Base-by-base conservation (phyloP, 2,113 vertebrate genomes). In the Calonectris borealis region DNA sequence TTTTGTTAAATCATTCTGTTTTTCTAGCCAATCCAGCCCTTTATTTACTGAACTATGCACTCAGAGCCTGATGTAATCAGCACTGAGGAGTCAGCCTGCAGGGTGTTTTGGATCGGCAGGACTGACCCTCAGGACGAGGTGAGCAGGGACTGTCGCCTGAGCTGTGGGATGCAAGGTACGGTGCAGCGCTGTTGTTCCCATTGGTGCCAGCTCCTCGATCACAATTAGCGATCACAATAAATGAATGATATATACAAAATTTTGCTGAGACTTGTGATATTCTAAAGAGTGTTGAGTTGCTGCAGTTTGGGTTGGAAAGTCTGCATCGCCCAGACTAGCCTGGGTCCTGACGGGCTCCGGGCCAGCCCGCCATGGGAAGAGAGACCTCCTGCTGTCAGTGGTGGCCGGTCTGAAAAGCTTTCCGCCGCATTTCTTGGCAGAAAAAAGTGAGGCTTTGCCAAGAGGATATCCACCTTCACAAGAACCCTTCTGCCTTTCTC, bases 1-100 rank as follows among this genome's bases (percentile, higher is more conserved):
- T 38, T 92, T 77, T 70, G 42, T 80, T 80, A 88, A 93, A 85
- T 40, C 12, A 32, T n/a, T 81, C 54, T 60, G 25, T 21, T 93
- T 91, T 72, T 62, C 69, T 52, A 83, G 20, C 25, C 54, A 76
- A 48, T 66, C n/a, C 34, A 52, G 16, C 18, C 24, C 26, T 73
- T 73, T 80, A 54, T 70, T 91, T 91, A 42, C 42, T 51, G 36
- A 70, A 19, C 52, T 77, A 13, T 5, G 2, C 80, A 58, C 66
- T 70, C 58, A 82, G 52, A 83, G 8, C 38, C 34, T 57, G 49
- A 49, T 31, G 52, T 62, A 84, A 68, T 71, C 17, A 48, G 31
- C 51, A 34, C 16, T 20, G 42, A 42, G 49, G 31, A 82, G n/a
- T 70, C 49, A 73, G 29, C 48, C 6, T 83, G 78, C 11, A 73